Percentiles rank a stretch among this genome's conserved stretches.
Evolutionary conservation across 2,888 invertebrate species (phyloP).

Genomic region (Amiota communis): DNA sequence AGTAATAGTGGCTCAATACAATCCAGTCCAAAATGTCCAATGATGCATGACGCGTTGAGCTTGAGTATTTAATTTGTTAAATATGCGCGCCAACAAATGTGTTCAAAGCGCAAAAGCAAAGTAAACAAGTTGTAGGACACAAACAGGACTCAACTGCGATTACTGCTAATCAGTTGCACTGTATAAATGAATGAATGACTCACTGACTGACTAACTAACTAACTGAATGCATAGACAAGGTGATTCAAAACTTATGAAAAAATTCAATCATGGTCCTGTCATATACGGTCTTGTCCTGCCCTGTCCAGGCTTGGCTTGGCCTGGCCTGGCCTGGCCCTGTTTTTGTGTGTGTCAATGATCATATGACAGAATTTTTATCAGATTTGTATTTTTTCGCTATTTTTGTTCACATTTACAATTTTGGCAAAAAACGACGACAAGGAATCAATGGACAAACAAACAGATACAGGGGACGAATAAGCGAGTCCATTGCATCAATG

Average conservation of each 20-base stretch:
- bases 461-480: background rate
- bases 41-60: too few species aligned
- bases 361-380: background rate
- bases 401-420: background rate
- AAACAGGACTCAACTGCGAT: background rate
- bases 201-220: background rate
- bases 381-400: background rate
- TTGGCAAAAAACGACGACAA: background rate
- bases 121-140: too few species aligned
- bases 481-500: slow-evolving; percentile 7
- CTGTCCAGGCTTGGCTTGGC: too few species aligned
- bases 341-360: background rate
- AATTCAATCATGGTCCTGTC: background rate
- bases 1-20: too few species aligned
- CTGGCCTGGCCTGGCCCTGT: too few species aligned
- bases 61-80: too few species aligned
- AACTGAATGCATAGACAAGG: background rate
- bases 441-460: background rate
- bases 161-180: slow-evolving; percentile 12
- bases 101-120: too few species aligned
- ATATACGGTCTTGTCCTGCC: background rate
- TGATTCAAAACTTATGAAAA: background rate
- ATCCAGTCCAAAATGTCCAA: too few species aligned
- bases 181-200: background rate
- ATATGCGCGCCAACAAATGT: too few species aligned